A percentile compares a stretch with the other conserved stretches of the same genome.
Evolutionary conservation across 2,113 vertebrate genomes (phyloP).

Genomic region (Chinchilla lanigera): DNA sequence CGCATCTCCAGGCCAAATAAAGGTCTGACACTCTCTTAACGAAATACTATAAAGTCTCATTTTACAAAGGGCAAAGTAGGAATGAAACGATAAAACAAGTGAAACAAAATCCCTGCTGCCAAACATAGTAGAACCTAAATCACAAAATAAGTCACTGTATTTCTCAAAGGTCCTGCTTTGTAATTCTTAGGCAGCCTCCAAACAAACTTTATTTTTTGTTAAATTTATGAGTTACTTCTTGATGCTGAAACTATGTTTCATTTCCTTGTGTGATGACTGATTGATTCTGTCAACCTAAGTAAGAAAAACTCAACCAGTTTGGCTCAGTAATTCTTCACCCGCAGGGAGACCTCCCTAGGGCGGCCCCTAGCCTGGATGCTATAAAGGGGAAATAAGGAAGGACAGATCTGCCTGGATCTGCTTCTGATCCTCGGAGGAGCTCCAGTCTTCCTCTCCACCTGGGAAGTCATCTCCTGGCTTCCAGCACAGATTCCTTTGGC

Average conservation of each 20-base stretch:
- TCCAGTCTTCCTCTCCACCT: background rate
- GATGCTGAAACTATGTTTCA: background rate
- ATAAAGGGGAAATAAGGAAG: background rate
- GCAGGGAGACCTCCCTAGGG: background rate
- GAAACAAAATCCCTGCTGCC: background rate
- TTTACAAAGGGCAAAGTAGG: constrained; percentile 37
- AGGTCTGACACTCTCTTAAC: background rate
- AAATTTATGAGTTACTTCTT: background rate
- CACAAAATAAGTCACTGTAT: background rate
- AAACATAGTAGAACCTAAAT: background rate
- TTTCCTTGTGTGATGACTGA: background rate
- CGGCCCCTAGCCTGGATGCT: background rate
- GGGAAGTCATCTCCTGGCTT: background rate
- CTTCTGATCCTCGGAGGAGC: background rate
- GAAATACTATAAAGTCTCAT: background rate
- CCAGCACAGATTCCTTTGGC: background rate
- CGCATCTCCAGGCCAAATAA: background rate
- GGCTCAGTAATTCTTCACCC: background rate
- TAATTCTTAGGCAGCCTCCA: background rate
- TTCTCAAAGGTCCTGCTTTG: background rate
- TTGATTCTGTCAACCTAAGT: background rate
- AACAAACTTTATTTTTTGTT: background rate
- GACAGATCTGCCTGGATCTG: background rate
- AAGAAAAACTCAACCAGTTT: background rate
- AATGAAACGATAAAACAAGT: constrained; percentile 40